Conservation (phyloP, 53 echinoderm and acorn worm species). For the Apostichopus leukothele region DNA sequence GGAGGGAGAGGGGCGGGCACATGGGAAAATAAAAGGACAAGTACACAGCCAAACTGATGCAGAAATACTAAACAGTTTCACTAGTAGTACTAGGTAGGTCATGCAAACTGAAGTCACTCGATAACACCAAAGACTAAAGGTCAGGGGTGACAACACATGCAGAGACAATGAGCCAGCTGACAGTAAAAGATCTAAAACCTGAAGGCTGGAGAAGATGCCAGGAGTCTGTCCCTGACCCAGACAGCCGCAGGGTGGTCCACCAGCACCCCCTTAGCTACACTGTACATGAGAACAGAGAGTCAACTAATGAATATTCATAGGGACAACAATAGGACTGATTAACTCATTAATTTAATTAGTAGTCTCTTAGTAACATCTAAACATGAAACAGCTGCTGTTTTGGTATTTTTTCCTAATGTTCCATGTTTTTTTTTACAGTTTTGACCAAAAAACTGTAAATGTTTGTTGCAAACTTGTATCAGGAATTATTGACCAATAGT, state of each 20-base stretch:
- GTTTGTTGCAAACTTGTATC: too few relatives aligned
- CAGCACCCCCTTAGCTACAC: conserved; percentile 92
- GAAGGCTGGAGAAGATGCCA: conserved; percentile 67
- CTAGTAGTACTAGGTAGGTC: background rate
- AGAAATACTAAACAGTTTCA: background rate
- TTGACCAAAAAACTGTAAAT: too few relatives aligned
- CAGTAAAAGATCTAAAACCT: conserved; percentile 60
- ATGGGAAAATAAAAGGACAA: background rate
- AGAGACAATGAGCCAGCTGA: conserved; percentile 43
- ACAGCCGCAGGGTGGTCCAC: conserved; percentile 96
- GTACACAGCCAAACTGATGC: too few relatives aligned
- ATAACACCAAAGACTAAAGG: background rate
- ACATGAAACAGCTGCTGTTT: too few relatives aligned
- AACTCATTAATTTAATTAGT: too few relatives aligned
- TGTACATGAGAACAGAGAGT: conserved; percentile 54
- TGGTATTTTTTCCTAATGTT: too few relatives aligned
- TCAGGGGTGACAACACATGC: background rate
- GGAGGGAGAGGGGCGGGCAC: background rate
- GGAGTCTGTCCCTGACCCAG: conserved; percentile 95
- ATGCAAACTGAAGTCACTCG: conserved; percentile 3
- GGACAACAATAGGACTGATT: too few relatives aligned
- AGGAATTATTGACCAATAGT: too few relatives aligned
- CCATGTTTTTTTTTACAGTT: too few relatives aligned
- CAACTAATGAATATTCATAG: conserved; percentile 44
- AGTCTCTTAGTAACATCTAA: too few relatives aligned